A percentile compares a stretch with the other conserved stretches of the same genome.
These are phyloP conservation scores for Tetanocera ferruginea DNA, from an alignment of 2,888 invertebrate genomes.

Conservation along the genomic window DNA sequence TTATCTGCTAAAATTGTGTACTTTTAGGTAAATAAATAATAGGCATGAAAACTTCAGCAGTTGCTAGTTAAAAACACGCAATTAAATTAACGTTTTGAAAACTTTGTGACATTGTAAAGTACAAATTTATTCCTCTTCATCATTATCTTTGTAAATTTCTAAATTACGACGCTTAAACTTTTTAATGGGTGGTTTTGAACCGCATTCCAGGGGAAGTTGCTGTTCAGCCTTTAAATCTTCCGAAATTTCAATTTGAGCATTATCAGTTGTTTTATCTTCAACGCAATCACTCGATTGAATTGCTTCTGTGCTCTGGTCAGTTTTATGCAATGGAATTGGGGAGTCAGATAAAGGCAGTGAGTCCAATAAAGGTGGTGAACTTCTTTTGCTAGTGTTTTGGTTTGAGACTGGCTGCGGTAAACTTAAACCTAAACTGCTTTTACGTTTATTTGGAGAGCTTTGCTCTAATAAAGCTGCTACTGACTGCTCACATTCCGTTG, in stretches of 20 bases:
- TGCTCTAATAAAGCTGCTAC: slow-evolving; percentile 6
- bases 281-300: not conserved
- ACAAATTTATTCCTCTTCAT: slow-evolving; percentile 31
- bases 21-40: no score
- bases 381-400: not conserved
- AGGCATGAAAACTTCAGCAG: no score
- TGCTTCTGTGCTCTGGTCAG: not conserved
- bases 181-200: slow-evolving; percentile 57
- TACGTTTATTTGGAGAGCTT: slow-evolving; percentile 58
- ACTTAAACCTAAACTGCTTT: slow-evolving; percentile 54
- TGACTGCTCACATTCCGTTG: slow-evolving; percentile 36
- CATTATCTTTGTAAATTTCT: slow-evolving; percentile 60
- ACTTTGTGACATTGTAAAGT: no score
- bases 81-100: no score
- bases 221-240: not conserved
- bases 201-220: slow-evolving; percentile 8
- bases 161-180: slow-evolving; percentile 68
- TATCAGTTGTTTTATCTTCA: not conserved
- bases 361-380: not conserved
- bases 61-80: no score
- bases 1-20: no score
- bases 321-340: not conserved
- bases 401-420: slow-evolving; percentile 57
- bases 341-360: not conserved
- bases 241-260: not conserved